Evolutionary conservation across 2,888 invertebrate genomes (phyloP).

Genomic region (Abrostola tripartita): DNA sequence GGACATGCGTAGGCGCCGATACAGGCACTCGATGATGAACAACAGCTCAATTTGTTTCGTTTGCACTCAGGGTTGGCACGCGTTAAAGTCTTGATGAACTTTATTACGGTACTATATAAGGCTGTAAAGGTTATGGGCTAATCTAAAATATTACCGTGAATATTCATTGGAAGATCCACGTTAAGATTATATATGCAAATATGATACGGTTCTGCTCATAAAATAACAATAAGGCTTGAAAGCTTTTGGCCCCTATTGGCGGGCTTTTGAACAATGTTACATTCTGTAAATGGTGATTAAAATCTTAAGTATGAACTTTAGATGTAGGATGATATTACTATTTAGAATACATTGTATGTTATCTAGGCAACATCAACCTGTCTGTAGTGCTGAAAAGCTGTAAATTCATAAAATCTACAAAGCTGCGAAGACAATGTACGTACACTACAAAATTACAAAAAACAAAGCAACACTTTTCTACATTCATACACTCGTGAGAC

Average conservation of each 20-base stretch:
- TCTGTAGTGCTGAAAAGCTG: too few species aligned
- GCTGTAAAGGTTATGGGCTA: slow-evolving; percentile 4
- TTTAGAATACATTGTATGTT: too few species aligned
- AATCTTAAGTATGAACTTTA: too few species aligned
- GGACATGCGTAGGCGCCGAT: slow-evolving; percentile 67
- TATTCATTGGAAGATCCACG: slow-evolving; percentile 5
- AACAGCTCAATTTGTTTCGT: slow-evolving; percentile 75
- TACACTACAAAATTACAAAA: too few species aligned
- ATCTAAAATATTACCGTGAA: slow-evolving; percentile 5
- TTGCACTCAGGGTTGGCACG: slow-evolving; percentile 63
- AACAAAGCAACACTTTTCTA: not conserved
- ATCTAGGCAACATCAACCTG: too few species aligned
- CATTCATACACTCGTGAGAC: not conserved
- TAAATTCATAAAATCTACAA: too few species aligned
- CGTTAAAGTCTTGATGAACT: slow-evolving; percentile 24
- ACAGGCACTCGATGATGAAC: slow-evolving; percentile 60
- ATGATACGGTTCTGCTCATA: not conserved
- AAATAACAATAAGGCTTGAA: not conserved
- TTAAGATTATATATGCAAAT: not conserved
- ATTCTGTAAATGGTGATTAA: too few species aligned
- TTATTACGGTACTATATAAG: not conserved
- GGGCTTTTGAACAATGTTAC: too few species aligned
- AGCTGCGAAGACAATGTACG: too few species aligned
- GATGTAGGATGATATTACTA: too few species aligned
- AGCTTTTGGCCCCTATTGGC: too few species aligned